phyloP scores from a whole-genome alignment of 2,113 vertebrate species.

The Delphinus delphis region DNA sequence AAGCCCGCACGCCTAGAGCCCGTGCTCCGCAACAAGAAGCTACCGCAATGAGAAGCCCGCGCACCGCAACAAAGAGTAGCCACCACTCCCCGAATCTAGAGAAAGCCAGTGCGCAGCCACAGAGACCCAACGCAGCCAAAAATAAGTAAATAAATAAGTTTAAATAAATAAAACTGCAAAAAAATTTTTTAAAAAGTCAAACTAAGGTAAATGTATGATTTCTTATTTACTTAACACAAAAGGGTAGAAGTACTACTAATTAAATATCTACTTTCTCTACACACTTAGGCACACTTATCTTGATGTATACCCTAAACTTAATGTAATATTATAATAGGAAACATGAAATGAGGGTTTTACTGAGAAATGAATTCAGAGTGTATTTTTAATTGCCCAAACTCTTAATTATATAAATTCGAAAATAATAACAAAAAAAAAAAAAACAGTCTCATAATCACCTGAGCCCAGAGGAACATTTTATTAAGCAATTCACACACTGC shows the following conservation, averaged over 20 bases:
- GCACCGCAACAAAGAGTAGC: no score
- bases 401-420: not conserved
- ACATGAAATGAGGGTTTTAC: not conserved
- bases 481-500: not conserved
- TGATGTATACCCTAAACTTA: not conserved
- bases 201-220: not conserved
- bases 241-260: not conserved
- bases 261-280: not conserved
- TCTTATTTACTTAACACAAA: slow-evolving; percentile 14
- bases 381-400: not conserved
- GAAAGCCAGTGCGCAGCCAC: no score
- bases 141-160: no score
- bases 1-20: no score
- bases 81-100: no score
- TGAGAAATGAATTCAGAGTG: not conserved
- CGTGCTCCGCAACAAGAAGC: no score
- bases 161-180: no score
- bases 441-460: not conserved
- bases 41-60: no score
- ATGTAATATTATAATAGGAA: not conserved
- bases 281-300: not conserved
- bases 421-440: not conserved
- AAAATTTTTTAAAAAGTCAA: no score
- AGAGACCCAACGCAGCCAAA: no score
- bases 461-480: not conserved